Evolutionary conservation across 23 tunicate genomes (phyloP).

Genomic region (Clavelina lepadiformis): DNA sequence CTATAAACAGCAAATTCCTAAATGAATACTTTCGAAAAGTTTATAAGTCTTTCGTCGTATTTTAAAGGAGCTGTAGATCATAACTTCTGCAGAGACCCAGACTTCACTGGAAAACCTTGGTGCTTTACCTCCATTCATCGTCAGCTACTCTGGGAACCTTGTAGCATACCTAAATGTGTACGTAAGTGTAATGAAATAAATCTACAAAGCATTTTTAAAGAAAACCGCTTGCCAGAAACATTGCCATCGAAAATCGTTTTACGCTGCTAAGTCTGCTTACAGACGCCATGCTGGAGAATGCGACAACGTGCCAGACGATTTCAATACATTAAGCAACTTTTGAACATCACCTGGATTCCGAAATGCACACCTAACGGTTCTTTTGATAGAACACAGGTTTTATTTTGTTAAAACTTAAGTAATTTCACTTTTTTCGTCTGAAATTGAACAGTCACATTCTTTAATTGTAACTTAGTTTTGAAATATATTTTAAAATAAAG

Average conservation of each 20-base stretch:
- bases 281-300: slow-evolving; percentile 54
- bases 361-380: slow-evolving; percentile 31
- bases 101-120: slow-evolving; percentile 64
- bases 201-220: neutral
- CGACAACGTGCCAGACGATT: slow-evolving; percentile 26
- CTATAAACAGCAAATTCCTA: neutral
- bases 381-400: slow-evolving; percentile 36
- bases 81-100: slow-evolving; percentile 77
- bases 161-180: slow-evolving; percentile 78
- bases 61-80: slow-evolving; percentile 43
- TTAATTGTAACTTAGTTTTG: neutral
- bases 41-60: slow-evolving; percentile 1
- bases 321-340: slow-evolving; percentile 1
- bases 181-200: slow-evolving; percentile 12
- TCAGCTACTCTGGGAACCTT: slow-evolving; percentile 54
- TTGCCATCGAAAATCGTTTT: too few species aligned
- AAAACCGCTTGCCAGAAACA: too few species aligned
- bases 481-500: too few species aligned
- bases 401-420: too few species aligned
- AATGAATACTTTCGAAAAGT: too few species aligned
- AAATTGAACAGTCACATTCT: too few species aligned
- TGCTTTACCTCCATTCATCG: slow-evolving; percentile 27
- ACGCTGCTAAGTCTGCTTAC: neutral
- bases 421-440: too few species aligned
- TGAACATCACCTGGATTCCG: slow-evolving; percentile 37